Percentiles rank a stretch among this genome's conserved stretches.
Conservation (phyloP, 2,888 invertebrate genomes). For the Perdita meconis region DNA sequence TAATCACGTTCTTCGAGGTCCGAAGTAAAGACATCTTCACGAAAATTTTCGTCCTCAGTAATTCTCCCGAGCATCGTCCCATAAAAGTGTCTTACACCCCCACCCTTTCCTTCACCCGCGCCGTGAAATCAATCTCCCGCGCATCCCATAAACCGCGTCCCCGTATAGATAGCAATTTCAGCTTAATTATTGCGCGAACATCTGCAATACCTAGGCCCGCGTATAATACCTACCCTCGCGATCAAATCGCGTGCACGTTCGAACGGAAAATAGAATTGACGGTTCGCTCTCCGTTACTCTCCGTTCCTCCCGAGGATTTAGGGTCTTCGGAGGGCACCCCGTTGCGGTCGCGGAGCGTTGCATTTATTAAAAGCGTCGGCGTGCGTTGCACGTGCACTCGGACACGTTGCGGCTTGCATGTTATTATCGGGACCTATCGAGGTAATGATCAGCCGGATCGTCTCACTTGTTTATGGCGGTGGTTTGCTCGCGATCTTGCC, state of each 20-base stretch:
- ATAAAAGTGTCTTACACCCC: too few species aligned
- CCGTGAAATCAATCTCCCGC: too few species aligned
- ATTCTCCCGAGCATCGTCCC: too few species aligned
- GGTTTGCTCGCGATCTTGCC: constrained; percentile 72
- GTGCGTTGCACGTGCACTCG: constrained; percentile 68
- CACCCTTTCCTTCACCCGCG: too few species aligned
- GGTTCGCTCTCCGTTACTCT: not conserved
- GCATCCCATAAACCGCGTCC: too few species aligned
- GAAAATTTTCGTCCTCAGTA: too few species aligned
- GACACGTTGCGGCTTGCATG: constrained; percentile 70
- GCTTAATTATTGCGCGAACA: too few species aligned
- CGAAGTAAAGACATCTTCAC: too few species aligned
- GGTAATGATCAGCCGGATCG: constrained; percentile 78
- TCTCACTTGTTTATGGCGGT: constrained; percentile 79
- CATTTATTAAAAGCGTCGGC: constrained; percentile 53
- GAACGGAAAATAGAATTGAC: not conserved
- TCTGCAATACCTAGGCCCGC: too few species aligned
- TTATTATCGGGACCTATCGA: constrained; percentile 77
- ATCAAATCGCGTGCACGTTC: not conserved
- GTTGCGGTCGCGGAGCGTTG: constrained; percentile 19
- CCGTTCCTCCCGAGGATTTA: not conserved
- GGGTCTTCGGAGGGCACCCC: constrained; percentile 1
- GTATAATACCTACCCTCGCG: too few species aligned
- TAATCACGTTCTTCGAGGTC: too few species aligned
- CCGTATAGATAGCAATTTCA: too few species aligned